Evolutionary conservation across 2,113 vertebrate genomes (phyloP), one percentile per base, ranked within the genome.

Genomic region (Entomyzon cyanotis): DNA sequence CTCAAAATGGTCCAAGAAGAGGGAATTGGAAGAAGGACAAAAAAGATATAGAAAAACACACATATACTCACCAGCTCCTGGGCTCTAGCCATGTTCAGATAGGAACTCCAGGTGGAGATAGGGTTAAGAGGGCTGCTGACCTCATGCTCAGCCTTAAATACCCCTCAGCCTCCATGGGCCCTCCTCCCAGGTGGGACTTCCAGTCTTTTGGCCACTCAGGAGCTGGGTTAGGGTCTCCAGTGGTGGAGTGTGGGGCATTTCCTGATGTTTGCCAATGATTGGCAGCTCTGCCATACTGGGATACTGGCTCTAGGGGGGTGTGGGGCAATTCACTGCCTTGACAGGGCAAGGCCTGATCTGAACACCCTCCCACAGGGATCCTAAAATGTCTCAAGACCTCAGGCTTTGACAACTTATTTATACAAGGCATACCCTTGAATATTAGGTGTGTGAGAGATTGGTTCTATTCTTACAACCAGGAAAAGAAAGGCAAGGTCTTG

Each of bases 121-220:
- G 11, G 25, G 5, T 22, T 21, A 3, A 16, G 2, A 17, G 4
- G 3, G 1, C 0, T 1, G 0, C 13, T 14, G 2, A 2, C 1
- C 3, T 1, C 31, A 9, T 42, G 21, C 42, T 67, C 13, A 67
- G 9, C 25, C 30, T 27, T 31, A 35, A 67, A 50, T 18, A 44
- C 3, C 9, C 8, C 49, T 50, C 2, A 7, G 5, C 25, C 37
- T 33, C 9, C 35, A 25, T 22, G 13, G 9, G 4, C 20, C 30
- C 60, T 42, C 71, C 16, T 42, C 13, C 31, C 35, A 67, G 31
- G 44, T 52, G 53, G 44, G 53, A 27, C 7, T 68, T 59, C 9
- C 6, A 25, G 62, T 37, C 21, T 17, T 37, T 50, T 59, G 37
- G 27, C 37, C 44, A 52, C 44, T 52, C 53, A 68, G 31, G 37